Percentiles rank a stretch among this genome's conserved stretches.
Conservation (phyloP, 2,797 vertebrate species). For the Phylloscopus collybita region DNA sequence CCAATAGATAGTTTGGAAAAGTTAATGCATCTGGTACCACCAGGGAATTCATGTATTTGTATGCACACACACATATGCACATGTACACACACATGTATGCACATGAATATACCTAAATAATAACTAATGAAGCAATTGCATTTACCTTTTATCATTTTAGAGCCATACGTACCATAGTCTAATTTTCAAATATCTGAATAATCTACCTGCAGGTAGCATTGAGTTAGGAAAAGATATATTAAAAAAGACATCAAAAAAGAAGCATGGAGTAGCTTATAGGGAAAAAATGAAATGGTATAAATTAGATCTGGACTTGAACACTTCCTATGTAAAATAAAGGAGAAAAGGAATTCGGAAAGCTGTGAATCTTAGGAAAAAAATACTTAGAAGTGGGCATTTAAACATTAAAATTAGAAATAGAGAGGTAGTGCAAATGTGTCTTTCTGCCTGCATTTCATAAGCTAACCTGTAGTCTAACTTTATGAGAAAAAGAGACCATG, state of each 20-base stretch:
- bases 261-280: slow-evolving; percentile 29
- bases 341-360: not conserved
- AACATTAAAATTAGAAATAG: slow-evolving; percentile 36
- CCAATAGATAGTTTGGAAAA: not conserved
- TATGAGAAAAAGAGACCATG: not conserved
- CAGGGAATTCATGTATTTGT: not conserved
- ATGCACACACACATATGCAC: not conserved
- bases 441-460: slow-evolving; percentile 41
- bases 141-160: slow-evolving; percentile 9
- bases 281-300: slow-evolving; percentile 18
- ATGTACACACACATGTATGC: not conserved
- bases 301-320: slow-evolving; percentile 35
- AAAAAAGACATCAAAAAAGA: slow-evolving; percentile 55
- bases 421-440: not conserved
- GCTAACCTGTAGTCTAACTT: slow-evolving; percentile 20
- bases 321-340: slow-evolving; percentile 32
- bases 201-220: slow-evolving; percentile 1
- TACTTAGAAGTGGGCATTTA: not conserved
- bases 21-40: not conserved
- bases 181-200: slow-evolving; percentile 55
- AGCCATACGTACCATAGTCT: not conserved
- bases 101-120: not conserved
- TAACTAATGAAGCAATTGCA: not conserved
- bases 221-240: slow-evolving; percentile 14
- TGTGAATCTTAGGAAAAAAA: not conserved